phyloP scores from a whole-genome alignment of 2,888 invertebrate species.

The Pilophorus perplexus region DNA sequence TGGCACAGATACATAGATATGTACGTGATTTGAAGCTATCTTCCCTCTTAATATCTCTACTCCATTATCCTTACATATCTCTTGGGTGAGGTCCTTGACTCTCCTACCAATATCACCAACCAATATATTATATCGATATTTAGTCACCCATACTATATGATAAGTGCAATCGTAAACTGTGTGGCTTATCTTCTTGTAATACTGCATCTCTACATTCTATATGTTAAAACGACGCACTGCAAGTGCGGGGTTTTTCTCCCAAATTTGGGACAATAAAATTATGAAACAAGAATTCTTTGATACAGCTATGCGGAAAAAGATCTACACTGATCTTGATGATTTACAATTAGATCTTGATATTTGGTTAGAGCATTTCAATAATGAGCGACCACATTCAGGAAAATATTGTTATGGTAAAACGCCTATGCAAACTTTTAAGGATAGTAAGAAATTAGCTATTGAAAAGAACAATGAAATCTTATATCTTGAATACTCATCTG shows the following conservation, averaged over 20 bases:
- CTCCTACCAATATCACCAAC: background rate
- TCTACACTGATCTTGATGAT: too few species aligned
- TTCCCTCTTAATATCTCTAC: background rate
- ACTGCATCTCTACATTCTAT: background rate
- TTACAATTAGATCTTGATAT: too few species aligned
- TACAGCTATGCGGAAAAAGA: too few species aligned
- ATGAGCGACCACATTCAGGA: too few species aligned
- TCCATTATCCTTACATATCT: background rate
- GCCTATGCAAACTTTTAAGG: too few species aligned
- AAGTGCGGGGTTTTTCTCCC: constrained; percentile 13
- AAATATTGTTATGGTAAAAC: too few species aligned
- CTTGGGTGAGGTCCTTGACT: background rate
- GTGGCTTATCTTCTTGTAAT: background rate
- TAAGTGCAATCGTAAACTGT: background rate
- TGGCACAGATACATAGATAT: background rate
- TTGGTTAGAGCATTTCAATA: too few species aligned
- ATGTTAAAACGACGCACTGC: constrained; percentile 2
- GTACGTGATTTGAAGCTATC: constrained; percentile 4
- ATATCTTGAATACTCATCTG: too few species aligned
- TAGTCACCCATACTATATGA: background rate
- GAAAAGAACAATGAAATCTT: too few species aligned
- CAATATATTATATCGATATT: background rate
- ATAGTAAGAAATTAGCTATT: too few species aligned
- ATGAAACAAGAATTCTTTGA: too few species aligned
- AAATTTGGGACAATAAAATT: constrained; percentile 14